Evolutionary conservation across 92 coral and sea anemone genomes (phyloP).

Genomic region (Epizoanthus scotinus): DNA sequence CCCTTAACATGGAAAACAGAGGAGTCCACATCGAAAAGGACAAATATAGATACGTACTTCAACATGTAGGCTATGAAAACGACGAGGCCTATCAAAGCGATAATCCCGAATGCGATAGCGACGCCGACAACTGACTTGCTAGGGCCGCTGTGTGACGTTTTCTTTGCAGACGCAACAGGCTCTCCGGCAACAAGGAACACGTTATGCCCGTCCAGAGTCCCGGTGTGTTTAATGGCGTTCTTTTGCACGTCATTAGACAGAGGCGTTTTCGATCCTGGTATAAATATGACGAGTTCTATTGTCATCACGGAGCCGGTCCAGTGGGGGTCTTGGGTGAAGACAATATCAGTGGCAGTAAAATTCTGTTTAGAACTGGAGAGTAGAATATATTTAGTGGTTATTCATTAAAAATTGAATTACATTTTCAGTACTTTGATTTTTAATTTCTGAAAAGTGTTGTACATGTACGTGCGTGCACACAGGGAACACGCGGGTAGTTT

Average conservation of each 20-base stretch:
- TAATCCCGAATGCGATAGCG: constrained; percentile 1
- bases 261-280: neutral
- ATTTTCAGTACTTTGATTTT: too few species aligned
- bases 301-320: neutral
- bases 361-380: constrained; percentile 13
- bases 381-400: neutral
- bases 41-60: neutral
- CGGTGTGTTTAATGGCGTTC: constrained; percentile 12
- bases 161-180: neutral
- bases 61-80: constrained; percentile 10
- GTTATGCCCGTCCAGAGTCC: constrained; percentile 17
- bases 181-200: constrained; percentile 11
- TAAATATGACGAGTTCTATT: constrained; percentile 11
- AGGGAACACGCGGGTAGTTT: too few species aligned
- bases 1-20: neutral
- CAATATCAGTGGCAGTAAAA: neutral
- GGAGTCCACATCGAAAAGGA: neutral
- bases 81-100: constrained; percentile 8
- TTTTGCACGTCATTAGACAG: constrained; percentile 9
- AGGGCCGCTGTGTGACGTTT: neutral
- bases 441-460: too few species aligned
- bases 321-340: constrained; percentile 28
- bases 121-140: neutral
- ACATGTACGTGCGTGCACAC: too few species aligned
- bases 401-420: too few species aligned